Percentiles rank a stretch among this genome's conserved stretches.
phyloP scores from a whole-genome alignment of 2,113 vertebrate genomes.

The Hirundichthys speculiger region DNA sequence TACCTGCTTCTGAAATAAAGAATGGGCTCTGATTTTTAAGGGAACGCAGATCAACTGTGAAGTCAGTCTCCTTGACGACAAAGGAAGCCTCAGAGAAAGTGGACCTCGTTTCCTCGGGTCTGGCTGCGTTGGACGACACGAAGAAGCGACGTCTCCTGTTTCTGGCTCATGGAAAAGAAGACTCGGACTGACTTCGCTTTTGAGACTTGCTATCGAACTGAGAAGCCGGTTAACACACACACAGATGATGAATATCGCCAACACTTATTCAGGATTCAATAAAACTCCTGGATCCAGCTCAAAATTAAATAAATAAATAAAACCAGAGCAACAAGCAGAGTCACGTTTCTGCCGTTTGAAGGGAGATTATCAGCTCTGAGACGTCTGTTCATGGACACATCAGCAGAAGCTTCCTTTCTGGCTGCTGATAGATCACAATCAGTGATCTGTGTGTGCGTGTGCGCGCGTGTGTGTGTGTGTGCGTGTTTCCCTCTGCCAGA shows the following conservation, averaged over 20 bases:
- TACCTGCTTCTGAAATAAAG: too few species aligned
- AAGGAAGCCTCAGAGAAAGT: neutral
- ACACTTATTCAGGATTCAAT: constrained; percentile 35
- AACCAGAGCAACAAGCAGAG: constrained; percentile 4
- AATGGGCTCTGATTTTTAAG: too few species aligned
- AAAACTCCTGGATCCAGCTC: constrained; percentile 15
- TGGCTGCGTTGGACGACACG: too few species aligned
- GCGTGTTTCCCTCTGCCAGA: constrained; percentile 58
- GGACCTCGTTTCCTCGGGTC: too few species aligned
- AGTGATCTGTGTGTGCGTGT: constrained; percentile 39
- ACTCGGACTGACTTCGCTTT: neutral
- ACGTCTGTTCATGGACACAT: constrained; percentile 16
- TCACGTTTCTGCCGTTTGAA: constrained; percentile 25
- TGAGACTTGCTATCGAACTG: constrained; percentile 13
- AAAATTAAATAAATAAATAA: neutral
- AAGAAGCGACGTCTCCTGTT: neutral
- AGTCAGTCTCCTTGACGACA: neutral
- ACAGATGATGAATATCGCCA: neutral
- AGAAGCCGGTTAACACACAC: constrained; percentile 28
- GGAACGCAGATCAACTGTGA: neutral
- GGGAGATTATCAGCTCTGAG: constrained; percentile 18
- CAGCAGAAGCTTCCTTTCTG: constrained; percentile 7
- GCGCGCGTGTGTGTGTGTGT: too few species aligned
- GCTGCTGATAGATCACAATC: constrained; percentile 59
- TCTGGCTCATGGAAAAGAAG: neutral